These are phyloP conservation scores for Phataginus tricuspis DNA, from an alignment of 2,797 vertebrate genomes.

Conservation along the genomic window DNA sequence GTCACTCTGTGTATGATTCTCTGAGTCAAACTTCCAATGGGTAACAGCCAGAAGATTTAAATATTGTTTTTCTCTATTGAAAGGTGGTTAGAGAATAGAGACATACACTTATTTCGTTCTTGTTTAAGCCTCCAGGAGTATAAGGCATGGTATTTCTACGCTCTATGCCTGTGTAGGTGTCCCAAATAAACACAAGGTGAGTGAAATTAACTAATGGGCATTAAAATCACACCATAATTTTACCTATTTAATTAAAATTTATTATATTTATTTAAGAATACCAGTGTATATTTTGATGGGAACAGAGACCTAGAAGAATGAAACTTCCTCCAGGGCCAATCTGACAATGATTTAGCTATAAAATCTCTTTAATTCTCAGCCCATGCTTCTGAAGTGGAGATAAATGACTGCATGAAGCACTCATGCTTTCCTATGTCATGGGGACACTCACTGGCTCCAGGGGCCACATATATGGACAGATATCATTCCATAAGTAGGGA, in stretches of 20 bases:
- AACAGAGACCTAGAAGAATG: background rate
- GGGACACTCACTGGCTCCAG: background rate
- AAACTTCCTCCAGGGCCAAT: background rate
- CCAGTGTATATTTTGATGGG: background rate
- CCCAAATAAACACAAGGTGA: background rate
- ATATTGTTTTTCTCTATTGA: background rate
- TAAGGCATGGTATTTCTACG: background rate
- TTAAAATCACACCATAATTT: background rate
- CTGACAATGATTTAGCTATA: background rate
- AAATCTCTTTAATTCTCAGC: background rate
- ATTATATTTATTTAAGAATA: background rate
- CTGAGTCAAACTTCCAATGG: background rate
- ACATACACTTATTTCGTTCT: background rate
- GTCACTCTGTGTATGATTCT: too few relatives aligned
- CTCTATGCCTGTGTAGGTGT: too few relatives aligned
- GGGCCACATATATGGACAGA: fast-evolving
- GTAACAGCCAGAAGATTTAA: background rate
- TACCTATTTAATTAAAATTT: background rate
- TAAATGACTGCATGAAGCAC: fast-evolving
- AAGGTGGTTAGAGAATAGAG: background rate
- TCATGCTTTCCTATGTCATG: fast-evolving
- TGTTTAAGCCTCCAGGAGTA: background rate
- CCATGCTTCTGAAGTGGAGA: background rate
- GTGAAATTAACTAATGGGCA: background rate
- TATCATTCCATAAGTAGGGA: background rate